Evolutionary conservation across 2,797 vertebrate species (phyloP).

Genomic region (Phrynocephalus vlangalii): DNA sequence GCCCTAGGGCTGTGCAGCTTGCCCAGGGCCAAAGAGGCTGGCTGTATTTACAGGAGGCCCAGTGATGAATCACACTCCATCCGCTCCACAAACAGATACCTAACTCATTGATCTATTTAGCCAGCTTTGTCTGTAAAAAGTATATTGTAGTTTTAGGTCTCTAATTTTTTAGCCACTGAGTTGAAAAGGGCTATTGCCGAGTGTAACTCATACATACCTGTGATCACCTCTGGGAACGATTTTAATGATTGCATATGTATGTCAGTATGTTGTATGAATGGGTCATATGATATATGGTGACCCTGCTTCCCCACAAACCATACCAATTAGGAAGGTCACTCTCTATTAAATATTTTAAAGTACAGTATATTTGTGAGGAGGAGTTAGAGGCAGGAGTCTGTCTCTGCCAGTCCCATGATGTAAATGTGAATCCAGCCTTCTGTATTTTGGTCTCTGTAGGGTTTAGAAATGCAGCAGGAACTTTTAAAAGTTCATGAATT

Average conservation of each 20-base stretch:
- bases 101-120: no score
- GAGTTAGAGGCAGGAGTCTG: neutral
- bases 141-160: neutral
- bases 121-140: neutral
- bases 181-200: neutral
- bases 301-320: neutral
- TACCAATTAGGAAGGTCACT: neutral
- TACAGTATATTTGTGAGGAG: neutral
- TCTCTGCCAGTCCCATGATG: neutral
- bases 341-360: neutral
- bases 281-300: neutral
- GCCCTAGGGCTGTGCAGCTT: no score
- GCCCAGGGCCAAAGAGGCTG: no score
- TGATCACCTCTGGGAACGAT: neutral
- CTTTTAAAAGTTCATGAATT: neutral
- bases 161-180: neutral
- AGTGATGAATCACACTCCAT: no score
- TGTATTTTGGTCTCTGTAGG: neutral
- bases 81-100: no score
- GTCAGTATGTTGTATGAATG: neutral
- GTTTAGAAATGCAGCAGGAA: neutral
- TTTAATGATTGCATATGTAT: neutral
- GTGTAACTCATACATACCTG: neutral
- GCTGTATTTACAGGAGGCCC: no score
- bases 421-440: neutral